Base-by-base conservation (phyloP, 2,797 vertebrate genomes). In the Lophius americanus region DNA sequence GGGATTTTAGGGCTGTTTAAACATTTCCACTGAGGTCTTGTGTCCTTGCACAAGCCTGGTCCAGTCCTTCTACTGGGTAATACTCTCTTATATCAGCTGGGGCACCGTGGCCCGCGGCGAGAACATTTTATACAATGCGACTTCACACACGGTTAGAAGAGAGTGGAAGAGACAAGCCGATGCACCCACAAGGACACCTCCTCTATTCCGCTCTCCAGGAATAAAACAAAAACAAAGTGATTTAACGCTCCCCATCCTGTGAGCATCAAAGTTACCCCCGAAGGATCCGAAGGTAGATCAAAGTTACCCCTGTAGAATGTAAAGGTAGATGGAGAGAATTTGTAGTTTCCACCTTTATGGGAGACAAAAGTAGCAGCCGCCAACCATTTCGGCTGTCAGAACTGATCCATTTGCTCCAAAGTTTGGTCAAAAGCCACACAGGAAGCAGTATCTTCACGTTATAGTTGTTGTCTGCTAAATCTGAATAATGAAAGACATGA, bases 71-170 rank as follows among this genome's bases (percentile, higher is more conserved):
- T 8, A 23, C 56, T 8, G 54, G 57, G 48, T 77, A 69, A 84
- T 88, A 60, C 69, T 88, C 87, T 90, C 87, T 67, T 64, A 78
- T 61, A 72, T 84, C 68, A 78, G 79, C 66, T 6, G 42, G 8
- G 63, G 52, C 32, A 7, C 62, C n/a, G 47, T 41, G 60, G 70
- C 76, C 75, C 37, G 57, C 41, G 70, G 74, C 73, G 78, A 81
- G 63, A 65, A 68, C 56, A 44, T 71, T 52, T 85, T 75, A 76
- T 65, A 37, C 3, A 51, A 81, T 58, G 65, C 48, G 37, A 78
- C 62, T 64, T 73, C 60, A 60, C 44, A 59, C 64, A 36, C 64
- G 63, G 68, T 78, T 82, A 80, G 85, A 88, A 73, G 75, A 70
- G 83, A 86, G 60, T 13, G 38, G 75, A 89, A 43, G 64, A 82